phyloP scores from a whole-genome alignment of 2,888 invertebrate species.

The Drosophila nr. perissopoda region DNA sequence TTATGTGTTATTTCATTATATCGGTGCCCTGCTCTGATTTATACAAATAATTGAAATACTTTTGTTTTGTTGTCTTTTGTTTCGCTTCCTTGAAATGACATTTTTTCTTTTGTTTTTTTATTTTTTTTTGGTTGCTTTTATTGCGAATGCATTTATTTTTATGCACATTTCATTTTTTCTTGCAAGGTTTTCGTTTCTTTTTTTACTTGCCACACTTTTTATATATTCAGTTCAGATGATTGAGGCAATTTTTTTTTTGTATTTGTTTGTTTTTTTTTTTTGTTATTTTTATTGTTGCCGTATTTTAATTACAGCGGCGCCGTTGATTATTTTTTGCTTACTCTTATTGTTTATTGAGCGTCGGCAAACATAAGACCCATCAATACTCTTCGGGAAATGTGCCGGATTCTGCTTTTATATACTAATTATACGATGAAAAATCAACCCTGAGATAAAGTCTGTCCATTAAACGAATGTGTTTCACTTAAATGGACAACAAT shows the following conservation, averaged over 20 bases:
- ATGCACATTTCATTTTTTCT: constrained; percentile 48
- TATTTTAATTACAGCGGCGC: constrained; percentile 62
- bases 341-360: constrained; percentile 45
- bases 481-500: constrained; percentile 8
- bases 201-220: constrained; percentile 46
- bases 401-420: background rate
- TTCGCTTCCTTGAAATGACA: constrained; percentile 57
- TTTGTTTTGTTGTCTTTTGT: constrained; percentile 24
- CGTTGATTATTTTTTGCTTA: constrained; percentile 49
- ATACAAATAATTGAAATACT: constrained; percentile 21
- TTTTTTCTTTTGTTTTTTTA: constrained; percentile 33
- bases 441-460: constrained; percentile 7
- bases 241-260: constrained; percentile 12
- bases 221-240: constrained; percentile 20
- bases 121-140: constrained; percentile 40
- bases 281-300: background rate
- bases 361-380: constrained; percentile 18
- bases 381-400: constrained; percentile 37
- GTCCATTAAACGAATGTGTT: constrained; percentile 13
- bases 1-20: constrained; percentile 36
- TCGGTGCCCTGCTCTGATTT: constrained; percentile 31
- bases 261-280: background rate
- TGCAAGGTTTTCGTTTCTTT: constrained; percentile 19
- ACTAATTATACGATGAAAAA: constrained; percentile 28
- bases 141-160: constrained; percentile 50